Base-by-base conservation (phyloP, 2,797 vertebrate species). In the Euphonia xanthogaster region DNA sequence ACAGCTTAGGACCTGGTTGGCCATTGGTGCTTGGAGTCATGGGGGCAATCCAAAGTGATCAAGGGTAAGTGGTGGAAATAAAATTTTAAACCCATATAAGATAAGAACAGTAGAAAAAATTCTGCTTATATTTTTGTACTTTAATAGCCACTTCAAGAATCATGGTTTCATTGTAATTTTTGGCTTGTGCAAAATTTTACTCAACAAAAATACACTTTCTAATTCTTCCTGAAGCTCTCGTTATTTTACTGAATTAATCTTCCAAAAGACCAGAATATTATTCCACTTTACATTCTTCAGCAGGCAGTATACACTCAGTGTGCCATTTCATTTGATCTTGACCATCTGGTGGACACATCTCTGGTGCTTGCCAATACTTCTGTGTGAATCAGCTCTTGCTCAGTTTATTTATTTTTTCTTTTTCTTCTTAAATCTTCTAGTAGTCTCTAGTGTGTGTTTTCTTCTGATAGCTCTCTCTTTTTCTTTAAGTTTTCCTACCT, bases 31-130 rank as follows among this genome's bases (percentile, higher is more conserved):
- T 99, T 96, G 99, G 99, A 84, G 99, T 99, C 86, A 99, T 99
- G 95, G 99, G 99, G 94, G 99, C 99, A 82, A 99, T 99, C 96
- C 99, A 99, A 97, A 99, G 99, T 92, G 99, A 99, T 98, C 99
- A 99, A 97, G 99, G 99, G 99, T 99, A 96, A 98, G 98, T 97
- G 47, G 62, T 94, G 68, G 25, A 96, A 96, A 66, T 84, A 79
- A 91, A 76, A 22, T 47, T 54, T 51, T 80, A 7, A 78, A 90
- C 50, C 45, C 44, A n/a, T 31, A 21, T 85, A 45, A 73, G 53
- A 22, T 85, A 42, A 73, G 50, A 86, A 63, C 12, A 67, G 12
- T 58, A 71, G 31, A 82, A 89, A n/a, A n/a, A 70, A 45, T 21
- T 91, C 48, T 77, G 20, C n/a, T 24, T 92, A 35, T 70, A 28